phyloP scores from a whole-genome alignment of 2,113 vertebrate species.

The Mobula hypostoma region DNA sequence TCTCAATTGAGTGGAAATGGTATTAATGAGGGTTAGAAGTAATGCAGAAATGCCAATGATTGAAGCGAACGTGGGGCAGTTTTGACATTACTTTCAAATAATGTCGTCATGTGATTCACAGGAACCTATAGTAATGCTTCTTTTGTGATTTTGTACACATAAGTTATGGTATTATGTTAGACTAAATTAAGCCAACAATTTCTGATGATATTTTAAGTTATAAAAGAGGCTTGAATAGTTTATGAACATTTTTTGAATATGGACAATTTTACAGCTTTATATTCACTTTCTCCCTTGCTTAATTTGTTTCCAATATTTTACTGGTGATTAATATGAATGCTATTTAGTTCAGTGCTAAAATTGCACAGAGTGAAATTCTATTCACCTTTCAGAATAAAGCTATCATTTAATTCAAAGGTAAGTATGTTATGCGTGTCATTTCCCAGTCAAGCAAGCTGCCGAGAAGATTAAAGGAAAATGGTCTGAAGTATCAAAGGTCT shows the following conservation, averaged over 20 bases:
- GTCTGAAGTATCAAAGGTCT: not conserved
- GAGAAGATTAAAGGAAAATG: conserved; percentile 17
- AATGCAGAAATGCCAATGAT: conserved; percentile 15
- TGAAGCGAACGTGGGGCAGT: not conserved
- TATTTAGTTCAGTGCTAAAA: not conserved
- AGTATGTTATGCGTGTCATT: not conserved
- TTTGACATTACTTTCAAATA: not conserved
- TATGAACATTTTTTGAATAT: not conserved
- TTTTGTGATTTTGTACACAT: not conserved
- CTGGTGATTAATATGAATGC: not conserved
- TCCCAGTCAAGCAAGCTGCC: not conserved
- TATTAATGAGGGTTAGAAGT: not conserved
- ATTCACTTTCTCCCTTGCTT: not conserved
- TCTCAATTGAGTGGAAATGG: not conserved
- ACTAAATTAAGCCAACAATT: not conserved
- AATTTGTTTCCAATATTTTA: not conserved
- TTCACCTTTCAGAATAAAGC: not conserved
- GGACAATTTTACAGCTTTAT: not conserved
- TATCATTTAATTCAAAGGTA: not conserved
- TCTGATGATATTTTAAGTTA: not conserved
- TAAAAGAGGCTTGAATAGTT: not conserved
- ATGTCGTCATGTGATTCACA: not conserved
- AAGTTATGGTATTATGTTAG: not conserved
- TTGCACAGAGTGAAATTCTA: not conserved
- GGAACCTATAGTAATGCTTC: not conserved